phyloP scores from a whole-genome alignment of 2,797 vertebrate species.

The Acanthiza pusilla region DNA sequence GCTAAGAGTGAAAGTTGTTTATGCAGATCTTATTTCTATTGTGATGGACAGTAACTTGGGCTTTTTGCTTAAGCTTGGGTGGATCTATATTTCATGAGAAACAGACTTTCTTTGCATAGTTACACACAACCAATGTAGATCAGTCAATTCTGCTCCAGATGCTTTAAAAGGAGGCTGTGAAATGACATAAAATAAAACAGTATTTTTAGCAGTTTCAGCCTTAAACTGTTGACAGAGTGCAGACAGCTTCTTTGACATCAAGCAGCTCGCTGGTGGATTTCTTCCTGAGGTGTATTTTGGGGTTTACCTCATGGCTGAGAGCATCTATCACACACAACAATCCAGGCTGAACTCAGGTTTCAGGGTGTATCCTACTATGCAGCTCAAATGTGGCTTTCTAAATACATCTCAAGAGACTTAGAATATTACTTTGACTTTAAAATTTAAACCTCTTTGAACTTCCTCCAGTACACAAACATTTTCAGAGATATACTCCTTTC shows the following conservation, averaged over 20 bases:
- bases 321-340: background rate
- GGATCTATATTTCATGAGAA: background rate
- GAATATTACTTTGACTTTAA: background rate
- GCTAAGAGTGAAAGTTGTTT: background rate
- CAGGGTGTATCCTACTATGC: background rate
- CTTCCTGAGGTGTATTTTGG: background rate
- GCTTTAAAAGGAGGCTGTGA: conserved; percentile 1
- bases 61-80: background rate
- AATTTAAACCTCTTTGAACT: background rate
- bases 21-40: background rate
- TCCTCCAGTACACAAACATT: background rate
- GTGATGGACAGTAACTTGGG: background rate
- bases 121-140: background rate
- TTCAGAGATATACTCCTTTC: background rate
- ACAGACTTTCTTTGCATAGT: background rate
- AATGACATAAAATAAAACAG: background rate
- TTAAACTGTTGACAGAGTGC: conserved; percentile 1
- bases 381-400: background rate
- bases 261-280: background rate
- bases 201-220: conserved; percentile 32
- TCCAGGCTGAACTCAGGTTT: background rate
- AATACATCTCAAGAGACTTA: background rate
- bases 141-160: background rate
- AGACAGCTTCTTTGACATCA: conserved; percentile 5
- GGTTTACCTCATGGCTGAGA: background rate